phyloP scores from a whole-genome alignment of 2,113 vertebrate species.

The Ovis aries region ARS-UI_Ramb_v3.0 NC_056073.1:18145501-18146000 shows the following conservation, averaged over 20 bases:
- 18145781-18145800: neutral
- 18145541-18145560: neutral
- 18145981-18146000: neutral
- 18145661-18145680: too few species aligned
- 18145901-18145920: neutral
- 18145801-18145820: neutral
- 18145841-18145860: neutral
- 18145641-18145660: neutral
- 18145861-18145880: neutral
- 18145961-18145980: neutral
- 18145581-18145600: neutral
- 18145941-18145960: neutral
- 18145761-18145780: neutral
- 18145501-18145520: neutral
- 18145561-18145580: neutral
- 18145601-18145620: neutral
- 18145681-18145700: neutral
- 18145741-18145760: neutral
- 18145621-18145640: neutral
- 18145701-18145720: neutral
- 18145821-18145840: neutral
- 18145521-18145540: neutral
- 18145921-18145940: neutral
- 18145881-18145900: neutral
- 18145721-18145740: neutral